These are phyloP conservation scores for Syrphus vitripennis DNA, from an alignment of 2,888 invertebrate species.

Conservation along the genomic window DNA sequence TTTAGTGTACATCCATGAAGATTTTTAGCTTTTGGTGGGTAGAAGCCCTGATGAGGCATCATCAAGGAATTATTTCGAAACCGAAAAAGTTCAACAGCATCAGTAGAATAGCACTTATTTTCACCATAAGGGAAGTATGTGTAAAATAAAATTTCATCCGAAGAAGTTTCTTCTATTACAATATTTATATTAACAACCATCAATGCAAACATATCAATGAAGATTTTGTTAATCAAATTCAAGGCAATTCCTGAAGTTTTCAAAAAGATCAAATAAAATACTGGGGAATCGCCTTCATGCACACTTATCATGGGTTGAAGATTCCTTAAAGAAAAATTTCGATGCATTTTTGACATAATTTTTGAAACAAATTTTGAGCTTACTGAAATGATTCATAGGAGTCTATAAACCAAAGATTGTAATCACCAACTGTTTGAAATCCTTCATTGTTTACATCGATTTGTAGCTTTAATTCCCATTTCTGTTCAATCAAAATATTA, in stretches of 20 bases:
- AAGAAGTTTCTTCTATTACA: not conserved
- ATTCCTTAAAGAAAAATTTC: not conserved
- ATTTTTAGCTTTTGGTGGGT: not conserved
- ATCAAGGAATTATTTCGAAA: not conserved
- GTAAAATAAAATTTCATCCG: not conserved
- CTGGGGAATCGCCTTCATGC: not conserved
- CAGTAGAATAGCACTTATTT: not conserved
- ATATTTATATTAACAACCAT: not conserved
- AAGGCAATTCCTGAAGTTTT: not conserved
- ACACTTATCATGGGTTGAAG: not conserved
- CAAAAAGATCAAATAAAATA: not conserved
- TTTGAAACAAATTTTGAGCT: not conserved
- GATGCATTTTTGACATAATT: not conserved
- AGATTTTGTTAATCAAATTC: not conserved
- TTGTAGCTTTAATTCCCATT: not conserved
- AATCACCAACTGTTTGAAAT: not conserved
- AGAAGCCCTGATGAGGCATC: not conserved
- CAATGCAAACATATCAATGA: not conserved
- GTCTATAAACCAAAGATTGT: conserved; percentile 4
- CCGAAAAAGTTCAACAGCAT: not conserved
- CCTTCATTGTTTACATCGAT: not conserved
- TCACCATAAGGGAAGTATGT: not conserved
- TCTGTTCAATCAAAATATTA: not conserved
- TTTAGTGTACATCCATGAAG: not conserved
- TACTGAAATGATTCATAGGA: not conserved